A percentile compares a stretch with the other conserved stretches of the same genome.
These are phyloP conservation scores for Sebastes itinus DNA, from an alignment of 2,797 vertebrate species.

Conservation along the genomic window DNA sequence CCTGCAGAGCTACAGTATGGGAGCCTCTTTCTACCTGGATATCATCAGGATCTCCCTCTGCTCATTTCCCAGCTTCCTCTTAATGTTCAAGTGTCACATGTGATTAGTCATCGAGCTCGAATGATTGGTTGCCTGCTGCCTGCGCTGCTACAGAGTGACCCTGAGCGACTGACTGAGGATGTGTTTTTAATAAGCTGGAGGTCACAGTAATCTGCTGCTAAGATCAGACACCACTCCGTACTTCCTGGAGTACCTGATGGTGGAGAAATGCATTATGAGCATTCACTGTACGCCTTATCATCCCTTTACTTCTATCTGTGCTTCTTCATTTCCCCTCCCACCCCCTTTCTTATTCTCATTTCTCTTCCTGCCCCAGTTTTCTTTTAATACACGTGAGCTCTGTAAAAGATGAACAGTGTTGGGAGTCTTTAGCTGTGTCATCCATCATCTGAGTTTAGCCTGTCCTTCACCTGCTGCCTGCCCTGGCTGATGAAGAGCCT, in stretches of 20 bases:
- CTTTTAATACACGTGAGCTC: neutral
- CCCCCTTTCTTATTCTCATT: conserved; percentile 14
- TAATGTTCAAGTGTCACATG: conserved; percentile 20
- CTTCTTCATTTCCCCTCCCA: neutral
- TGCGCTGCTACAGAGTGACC: conserved; percentile 4
- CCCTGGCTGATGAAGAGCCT: neutral
- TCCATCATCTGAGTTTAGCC: conserved; percentile 17
- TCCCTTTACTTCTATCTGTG: neutral
- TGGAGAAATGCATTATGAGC: neutral
- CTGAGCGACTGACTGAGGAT: conserved; percentile 16
- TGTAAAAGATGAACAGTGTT: conserved; percentile 10
- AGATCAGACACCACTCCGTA: conserved; percentile 3
- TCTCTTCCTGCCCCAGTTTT: conserved; percentile 39
- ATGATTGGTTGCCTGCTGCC: neutral
- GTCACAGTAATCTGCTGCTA: conserved; percentile 25
- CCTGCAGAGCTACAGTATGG: neutral
- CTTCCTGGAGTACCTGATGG: neutral
- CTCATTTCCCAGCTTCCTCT: conserved; percentile 1
- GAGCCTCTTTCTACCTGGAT: neutral
- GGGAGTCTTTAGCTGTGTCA: neutral
- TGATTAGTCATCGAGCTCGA: conserved; percentile 22
- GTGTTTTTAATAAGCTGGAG: conserved; percentile 51
- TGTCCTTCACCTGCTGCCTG: conserved; percentile 42
- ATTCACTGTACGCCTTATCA: conserved; percentile 2
- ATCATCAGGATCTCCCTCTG: conserved; percentile 2